These are phyloP conservation scores for Rhingia campestris DNA, from an alignment of 2,888 invertebrate genomes.

Conservation along the genomic window DNA sequence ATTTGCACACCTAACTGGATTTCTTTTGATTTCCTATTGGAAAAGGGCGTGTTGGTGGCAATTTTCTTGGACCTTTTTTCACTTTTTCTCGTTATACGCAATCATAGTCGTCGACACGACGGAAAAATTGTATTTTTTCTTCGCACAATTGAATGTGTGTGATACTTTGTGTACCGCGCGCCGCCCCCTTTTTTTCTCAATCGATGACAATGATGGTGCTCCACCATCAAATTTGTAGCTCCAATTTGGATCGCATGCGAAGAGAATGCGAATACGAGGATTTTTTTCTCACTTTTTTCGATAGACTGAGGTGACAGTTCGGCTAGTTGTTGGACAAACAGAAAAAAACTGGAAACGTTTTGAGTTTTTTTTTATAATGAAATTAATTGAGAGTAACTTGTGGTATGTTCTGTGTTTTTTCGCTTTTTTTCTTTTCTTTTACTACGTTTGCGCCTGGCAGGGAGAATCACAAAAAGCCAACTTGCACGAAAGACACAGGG, in stretches of 20 bases:
- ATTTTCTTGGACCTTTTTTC: slow-evolving; percentile 22
- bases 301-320: slow-evolving; percentile 15
- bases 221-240: slow-evolving; percentile 65
- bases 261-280: slow-evolving; percentile 5
- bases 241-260: slow-evolving; percentile 49
- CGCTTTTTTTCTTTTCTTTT: slow-evolving; percentile 28
- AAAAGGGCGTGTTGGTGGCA: slow-evolving; percentile 65
- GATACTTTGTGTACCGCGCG: slow-evolving; percentile 53
- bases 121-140: slow-evolving; percentile 31
- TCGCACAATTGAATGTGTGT: slow-evolving; percentile 26
- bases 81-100: slow-evolving; percentile 39
- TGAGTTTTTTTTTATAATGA: slow-evolving; percentile 44
- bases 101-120: slow-evolving; percentile 4
- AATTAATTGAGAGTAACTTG: slow-evolving; percentile 61
- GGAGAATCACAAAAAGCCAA: slow-evolving; percentile 70
- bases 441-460: slow-evolving; percentile 72
- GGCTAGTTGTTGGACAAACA: slow-evolving; percentile 15
- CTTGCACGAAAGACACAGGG: slow-evolving; percentile 60
- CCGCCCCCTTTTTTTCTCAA: slow-evolving; percentile 72
- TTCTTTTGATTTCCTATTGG: slow-evolving; percentile 38
- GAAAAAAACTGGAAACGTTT: slow-evolving; percentile 30
- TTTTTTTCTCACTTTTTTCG: slow-evolving; percentile 19
- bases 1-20: slow-evolving; percentile 47
- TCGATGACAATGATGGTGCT: slow-evolving; percentile 74
- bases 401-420: slow-evolving; percentile 45